These are phyloP conservation scores for Atrichornis clamosus DNA, from an alignment of 2,113 vertebrate species.

Conservation along the genomic window DNA sequence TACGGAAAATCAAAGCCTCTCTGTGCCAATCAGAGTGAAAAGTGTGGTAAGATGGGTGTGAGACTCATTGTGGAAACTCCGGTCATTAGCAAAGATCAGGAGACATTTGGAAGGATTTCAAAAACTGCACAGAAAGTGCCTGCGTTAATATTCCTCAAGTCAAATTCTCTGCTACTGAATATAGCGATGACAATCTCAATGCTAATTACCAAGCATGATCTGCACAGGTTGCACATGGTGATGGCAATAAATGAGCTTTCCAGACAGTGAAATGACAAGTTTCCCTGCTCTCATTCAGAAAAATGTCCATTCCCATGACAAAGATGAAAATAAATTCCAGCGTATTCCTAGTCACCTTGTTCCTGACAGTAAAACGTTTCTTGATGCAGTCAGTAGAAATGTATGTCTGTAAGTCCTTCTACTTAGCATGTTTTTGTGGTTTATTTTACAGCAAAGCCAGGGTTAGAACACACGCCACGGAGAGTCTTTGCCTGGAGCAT, in stretches of 20 bases:
- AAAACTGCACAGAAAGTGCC: background rate
- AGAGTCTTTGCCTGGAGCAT: constrained; percentile 7
- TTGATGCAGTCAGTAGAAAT: background rate
- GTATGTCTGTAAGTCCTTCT: background rate
- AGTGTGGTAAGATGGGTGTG: background rate
- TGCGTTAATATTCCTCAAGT: background rate
- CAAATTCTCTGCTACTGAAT: background rate
- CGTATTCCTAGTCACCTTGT: background rate
- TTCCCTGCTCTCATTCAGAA: background rate
- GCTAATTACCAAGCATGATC: background rate
- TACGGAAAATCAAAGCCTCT: background rate
- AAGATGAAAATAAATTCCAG: background rate
- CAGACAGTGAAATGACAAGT: background rate
- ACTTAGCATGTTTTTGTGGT: background rate
- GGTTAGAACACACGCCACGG: background rate
- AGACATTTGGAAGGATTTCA: background rate
- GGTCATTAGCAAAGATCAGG: background rate
- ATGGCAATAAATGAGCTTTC: background rate
- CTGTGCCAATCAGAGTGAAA: background rate
- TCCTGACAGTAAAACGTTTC: constrained; percentile 4
- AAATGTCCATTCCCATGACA: background rate
- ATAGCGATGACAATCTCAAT: background rate
- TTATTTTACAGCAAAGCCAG: constrained; percentile 53
- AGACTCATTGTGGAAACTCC: background rate
- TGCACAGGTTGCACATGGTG: background rate